Evolutionary conservation across 2,113 vertebrate genomes (phyloP), one percentile per base, ranked within the genome.

Genomic region (Spermophilus dauricus): DNA sequence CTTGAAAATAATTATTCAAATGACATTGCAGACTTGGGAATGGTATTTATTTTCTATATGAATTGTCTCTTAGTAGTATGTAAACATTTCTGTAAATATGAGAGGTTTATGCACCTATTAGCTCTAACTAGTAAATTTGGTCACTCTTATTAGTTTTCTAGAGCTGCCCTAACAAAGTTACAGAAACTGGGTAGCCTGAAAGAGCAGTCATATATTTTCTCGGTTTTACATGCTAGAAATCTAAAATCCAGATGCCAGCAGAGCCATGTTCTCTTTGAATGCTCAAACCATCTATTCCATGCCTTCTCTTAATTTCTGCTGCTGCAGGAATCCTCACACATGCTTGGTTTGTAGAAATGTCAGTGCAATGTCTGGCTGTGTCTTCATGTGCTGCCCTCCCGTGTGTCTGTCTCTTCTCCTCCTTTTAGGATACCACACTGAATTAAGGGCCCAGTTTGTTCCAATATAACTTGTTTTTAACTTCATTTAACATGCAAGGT

Each of bases 1-100:
- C 32, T 81, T 92, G 65, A 96, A 96, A 78, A 53, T 67, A 56
- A 63, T 87, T 91, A 45, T 34, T 78, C 84, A 86, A 67, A 61
- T 73, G 61, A 83, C 37, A 89, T 78, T 77, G 5, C 2, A 67
- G 48, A n/a, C 17, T 58, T 63, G 4, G 2, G 7, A 10, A 39
- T 89, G 10, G 8, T 10, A 37, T 32, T 69, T 69, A 53, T 73
- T 77, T 81, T 95, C 11, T 75, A 4, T 86, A 37, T 63, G 48
- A 92, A 48, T 14, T 8, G 32, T 89, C 77, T 42, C 14, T n/a
- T 90, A 76, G 72, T 81, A 91, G 56, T 42, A 32, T 51, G 2
- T 82, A 89, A 56, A 63, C 2, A 67, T 72, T 42, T 89, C 4
- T 91, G 5, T 70, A 88, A 89, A 30, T 56, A 34, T 85, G 37